Base-by-base conservation (phyloP, 1,140 invertebrate genomes). In the Hyposmocoma kahamanoa region DNA sequence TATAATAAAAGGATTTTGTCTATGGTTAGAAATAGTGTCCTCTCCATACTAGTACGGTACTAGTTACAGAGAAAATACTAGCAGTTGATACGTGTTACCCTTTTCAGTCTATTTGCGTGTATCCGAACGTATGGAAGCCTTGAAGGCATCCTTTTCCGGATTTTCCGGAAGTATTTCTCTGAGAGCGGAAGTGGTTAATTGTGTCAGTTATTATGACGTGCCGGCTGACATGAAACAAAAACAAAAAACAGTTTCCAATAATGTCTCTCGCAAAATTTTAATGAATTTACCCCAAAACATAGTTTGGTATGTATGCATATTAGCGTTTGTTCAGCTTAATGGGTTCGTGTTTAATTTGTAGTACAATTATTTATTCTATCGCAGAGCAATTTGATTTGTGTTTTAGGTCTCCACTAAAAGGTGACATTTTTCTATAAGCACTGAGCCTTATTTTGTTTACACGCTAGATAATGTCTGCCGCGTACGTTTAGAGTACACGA, bases 171-270 rank as follows among this genome's bases (percentile, higher is more conserved):
- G 32, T n/a, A 20, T 43, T 22, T 34, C 30, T 15, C 20, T 49
- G 42, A 50, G 47, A 49, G 46, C 38, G 38, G 38, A 41, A 41
- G 32, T 36, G 15, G 32, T 21, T 9, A 20, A 20, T 11, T 41
- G 36, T 42, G 20, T 42, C n/a, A n/a, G 22, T 47, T 47, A 43
- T 39, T 50, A 58, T 55, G 50, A 61, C 44, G 51, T 34, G 39
- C 21, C 20, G 46, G 41, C 44, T 63, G 62, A 62, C 60, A 66
- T 59, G 50, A 64, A 67, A 67, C 56, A 75, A 74, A 79, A 75
- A 73, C 65, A 75, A 74, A 77, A 76, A 80, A 74, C 67, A 72
- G 67, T 72, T 73, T 67, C 51, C 65, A 56, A 72, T 63, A 67
- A 71, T 73, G 66, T 68, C 62, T 67, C 50, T 65, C 52, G 60